These are phyloP conservation scores for Megalonaias nervosa DNA, from an alignment of 1,140 invertebrate genomes.

Conservation along the genomic window DNA sequence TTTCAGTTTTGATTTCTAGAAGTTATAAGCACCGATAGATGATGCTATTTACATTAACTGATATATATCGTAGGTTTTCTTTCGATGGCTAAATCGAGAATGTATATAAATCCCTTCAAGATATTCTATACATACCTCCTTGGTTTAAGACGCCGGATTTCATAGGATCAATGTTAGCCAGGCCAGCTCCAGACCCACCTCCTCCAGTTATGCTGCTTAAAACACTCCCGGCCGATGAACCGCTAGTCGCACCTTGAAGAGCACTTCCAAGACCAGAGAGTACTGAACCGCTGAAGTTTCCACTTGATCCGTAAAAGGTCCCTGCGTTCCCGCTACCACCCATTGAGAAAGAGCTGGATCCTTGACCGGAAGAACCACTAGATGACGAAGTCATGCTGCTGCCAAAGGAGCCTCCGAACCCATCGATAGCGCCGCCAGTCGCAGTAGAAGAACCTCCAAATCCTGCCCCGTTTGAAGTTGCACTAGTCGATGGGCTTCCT, in stretches of 20 bases:
- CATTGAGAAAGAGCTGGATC: constrained; percentile 13
- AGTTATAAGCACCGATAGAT: background rate
- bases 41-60: background rate
- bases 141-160: constrained; percentile 25
- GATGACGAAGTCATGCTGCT: constrained; percentile 5
- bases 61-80: no score
- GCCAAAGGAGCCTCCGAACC: constrained; percentile 20
- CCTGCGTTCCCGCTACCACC: constrained; percentile 23
- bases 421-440: constrained; percentile 13
- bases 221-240: background rate
- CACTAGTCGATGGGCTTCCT: no score
- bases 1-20: background rate
- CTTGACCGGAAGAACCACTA: background rate
- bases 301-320: constrained; percentile 13
- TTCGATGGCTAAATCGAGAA: no score
- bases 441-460: constrained; percentile 8
- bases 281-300: background rate
- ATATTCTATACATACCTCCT: constrained; percentile 9
- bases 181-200: constrained; percentile 11
- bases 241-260: background rate
- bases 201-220: background rate
- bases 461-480: background rate
- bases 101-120: no score
- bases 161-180: constrained; percentile 21
- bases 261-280: constrained; percentile 10